These are phyloP conservation scores for Popillia japonica DNA, from an alignment of 1,140 invertebrate species.

Conservation along the genomic window DNA sequence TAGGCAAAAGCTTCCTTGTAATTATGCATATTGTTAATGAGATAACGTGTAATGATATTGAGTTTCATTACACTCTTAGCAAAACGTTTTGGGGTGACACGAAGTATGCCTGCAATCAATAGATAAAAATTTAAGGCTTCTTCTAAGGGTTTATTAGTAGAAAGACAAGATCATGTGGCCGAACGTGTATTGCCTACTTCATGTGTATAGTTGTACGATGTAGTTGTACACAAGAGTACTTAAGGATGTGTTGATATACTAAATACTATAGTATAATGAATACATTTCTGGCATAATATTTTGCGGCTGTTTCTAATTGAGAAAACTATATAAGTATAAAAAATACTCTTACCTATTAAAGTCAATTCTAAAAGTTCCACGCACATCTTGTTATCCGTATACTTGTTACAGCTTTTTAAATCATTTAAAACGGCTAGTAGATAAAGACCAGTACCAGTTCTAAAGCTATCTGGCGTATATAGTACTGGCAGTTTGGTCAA, in stretches of 20 bases:
- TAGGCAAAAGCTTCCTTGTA: background rate
- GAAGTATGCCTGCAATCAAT: slow-evolving; percentile 4
- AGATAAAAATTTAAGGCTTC: background rate
- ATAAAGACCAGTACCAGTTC: background rate
- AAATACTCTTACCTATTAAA: background rate
- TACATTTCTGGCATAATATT: too few relatives aligned
- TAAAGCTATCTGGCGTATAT: background rate
- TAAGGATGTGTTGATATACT: too few relatives aligned
- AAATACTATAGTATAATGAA: too few relatives aligned
- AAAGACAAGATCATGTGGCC: background rate
- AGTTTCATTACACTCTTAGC: background rate
- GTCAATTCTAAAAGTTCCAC: background rate
- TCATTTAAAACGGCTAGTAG: background rate
- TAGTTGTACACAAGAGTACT: too few relatives aligned
- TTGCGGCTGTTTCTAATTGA: background rate
- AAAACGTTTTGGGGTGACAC: background rate
- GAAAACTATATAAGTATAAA: background rate
- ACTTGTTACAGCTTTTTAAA: background rate
- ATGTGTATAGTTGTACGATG: background rate
- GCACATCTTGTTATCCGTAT: background rate
- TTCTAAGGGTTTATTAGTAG: background rate
- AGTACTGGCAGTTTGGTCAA: background rate
- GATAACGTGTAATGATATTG: background rate
- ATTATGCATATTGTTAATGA: background rate
- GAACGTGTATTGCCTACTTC: background rate